Percentiles rank a stretch among this genome's conserved stretches.
phyloP scores from a whole-genome alignment of 92 coral and sea anemone genomes.

The Pocillopora grandis region DNA sequence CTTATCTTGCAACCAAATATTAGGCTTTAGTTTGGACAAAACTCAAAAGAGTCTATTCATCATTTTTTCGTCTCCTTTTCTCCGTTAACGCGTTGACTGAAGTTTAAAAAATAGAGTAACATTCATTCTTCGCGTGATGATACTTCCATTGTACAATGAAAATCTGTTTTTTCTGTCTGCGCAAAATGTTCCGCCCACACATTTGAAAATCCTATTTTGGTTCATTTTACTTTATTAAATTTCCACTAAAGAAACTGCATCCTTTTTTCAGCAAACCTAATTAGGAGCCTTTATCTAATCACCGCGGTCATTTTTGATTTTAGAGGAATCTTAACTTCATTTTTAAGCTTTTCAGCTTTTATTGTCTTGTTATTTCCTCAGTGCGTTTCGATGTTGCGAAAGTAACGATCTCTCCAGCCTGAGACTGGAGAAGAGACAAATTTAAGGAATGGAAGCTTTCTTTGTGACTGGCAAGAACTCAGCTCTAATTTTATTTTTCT shows the following conservation, averaged over 20 bases:
- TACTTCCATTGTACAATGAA: neutral
- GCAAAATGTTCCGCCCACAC: neutral
- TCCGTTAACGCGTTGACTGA: neutral
- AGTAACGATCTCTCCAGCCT: too few species aligned
- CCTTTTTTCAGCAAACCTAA: neutral
- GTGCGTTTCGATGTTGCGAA: neutral
- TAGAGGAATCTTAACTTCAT: neutral
- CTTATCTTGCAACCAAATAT: conserved; percentile 33
- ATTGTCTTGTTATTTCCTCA: neutral
- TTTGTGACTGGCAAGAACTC: conserved; percentile 10
- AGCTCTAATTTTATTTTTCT: neutral
- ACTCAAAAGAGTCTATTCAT: neutral
- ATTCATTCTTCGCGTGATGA: neutral
- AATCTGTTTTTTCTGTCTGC: neutral
- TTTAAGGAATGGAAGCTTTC: too few species aligned
- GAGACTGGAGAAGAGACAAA: too few species aligned
- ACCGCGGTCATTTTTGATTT: neutral
- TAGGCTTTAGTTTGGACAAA: conserved; percentile 26
- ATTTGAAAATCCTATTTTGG: too few species aligned
- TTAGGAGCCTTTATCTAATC: neutral
- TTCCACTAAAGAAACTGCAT: neutral
- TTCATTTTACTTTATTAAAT: neutral
- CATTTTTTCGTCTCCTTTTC: neutral
- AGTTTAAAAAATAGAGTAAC: neutral
- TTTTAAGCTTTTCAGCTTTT: neutral